These are phyloP conservation scores for Anguilla rostrata DNA, from an alignment of 2,113 vertebrate species.

Conservation along the genomic window DNA sequence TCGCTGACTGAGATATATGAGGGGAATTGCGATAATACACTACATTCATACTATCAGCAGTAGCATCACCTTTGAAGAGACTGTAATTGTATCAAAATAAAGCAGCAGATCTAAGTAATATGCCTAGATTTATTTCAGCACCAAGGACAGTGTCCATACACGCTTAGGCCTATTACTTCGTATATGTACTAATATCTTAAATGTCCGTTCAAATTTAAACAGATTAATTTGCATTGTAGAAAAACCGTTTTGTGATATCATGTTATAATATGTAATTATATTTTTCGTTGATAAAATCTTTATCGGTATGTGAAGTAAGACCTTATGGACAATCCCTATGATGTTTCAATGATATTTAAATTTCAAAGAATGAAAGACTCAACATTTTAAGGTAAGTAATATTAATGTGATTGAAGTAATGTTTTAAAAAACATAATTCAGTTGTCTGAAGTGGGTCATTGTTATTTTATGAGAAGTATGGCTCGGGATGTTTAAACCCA, in stretches of 20 bases:
- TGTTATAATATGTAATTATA: neutral
- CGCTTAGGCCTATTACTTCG: too few species aligned
- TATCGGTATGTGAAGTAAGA: neutral
- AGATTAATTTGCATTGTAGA: neutral
- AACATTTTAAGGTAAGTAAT: neutral
- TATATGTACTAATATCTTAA: neutral
- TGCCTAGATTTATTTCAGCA: constrained; percentile 61
- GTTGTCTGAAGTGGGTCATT: too few species aligned
- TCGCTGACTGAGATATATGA: constrained; percentile 12
- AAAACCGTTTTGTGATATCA: neutral
- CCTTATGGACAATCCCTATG: neutral
- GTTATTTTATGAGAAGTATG: too few species aligned
- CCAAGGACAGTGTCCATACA: constrained; percentile 65
- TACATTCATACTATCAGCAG: constrained; percentile 19
- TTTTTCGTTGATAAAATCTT: neutral
- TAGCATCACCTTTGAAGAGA: constrained; percentile 16
- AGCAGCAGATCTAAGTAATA: neutral
- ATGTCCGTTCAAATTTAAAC: neutral
- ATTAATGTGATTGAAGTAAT: neutral
- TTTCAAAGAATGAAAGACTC: neutral
- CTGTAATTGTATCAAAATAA: constrained; percentile 24
- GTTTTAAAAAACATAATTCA: too few species aligned
- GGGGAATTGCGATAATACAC: constrained; percentile 4
- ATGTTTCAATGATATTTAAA: neutral
- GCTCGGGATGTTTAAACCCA: too few species aligned